Evolutionary conservation across 2,888 invertebrate genomes (phyloP), one percentile per base, ranked within the genome.

Genomic region (Blera fallax): DNA sequence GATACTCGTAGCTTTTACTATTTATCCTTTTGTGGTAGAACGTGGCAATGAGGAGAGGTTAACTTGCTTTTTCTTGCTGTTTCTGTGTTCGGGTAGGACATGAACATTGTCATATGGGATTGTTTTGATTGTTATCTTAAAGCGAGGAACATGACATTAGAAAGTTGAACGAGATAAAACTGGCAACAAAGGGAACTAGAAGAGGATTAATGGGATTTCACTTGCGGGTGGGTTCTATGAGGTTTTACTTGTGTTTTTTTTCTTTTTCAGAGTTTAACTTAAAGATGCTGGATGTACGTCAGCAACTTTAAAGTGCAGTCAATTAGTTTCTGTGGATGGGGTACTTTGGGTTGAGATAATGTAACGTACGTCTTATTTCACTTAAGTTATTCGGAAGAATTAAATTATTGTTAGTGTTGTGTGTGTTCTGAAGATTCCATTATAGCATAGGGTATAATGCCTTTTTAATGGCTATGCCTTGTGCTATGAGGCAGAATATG

Each of bases 91-190:
- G 73, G 67, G 74, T 72, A 77, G 72, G 65, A 80, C 72, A 67
- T 62, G 80, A 81, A 81, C 81, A 76, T 67, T 80, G 81, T 85
- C 81, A 76, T 85, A 62, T 72, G 76, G 81, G 81, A 81, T 81
- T 81, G 81, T 81, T 85, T 85, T 85, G 81, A 81, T 81, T 81
- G 85, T 73, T 81, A 85, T 81, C 81, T 73, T 62, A 62, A 84
- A 84, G 84, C 56, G 81, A 67, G 48, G 67, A 77, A 76, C 85
- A 81, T 85, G 77, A 81, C 85, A 85, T 85, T 81, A 85, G 81
- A 77, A 76, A 85, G 81, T 77, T 65, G 60, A 50, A 70, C 54
- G 56, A 81, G 81, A 81, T 81, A 77, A 77, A 70, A 74, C 52
- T 52, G 80, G 69, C 50, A 52, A 64, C 54, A 65, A 52, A 48